Evolutionary conservation across 1,140 invertebrate species (phyloP).

Genomic region (Drosophila nigromelanica): DNA sequence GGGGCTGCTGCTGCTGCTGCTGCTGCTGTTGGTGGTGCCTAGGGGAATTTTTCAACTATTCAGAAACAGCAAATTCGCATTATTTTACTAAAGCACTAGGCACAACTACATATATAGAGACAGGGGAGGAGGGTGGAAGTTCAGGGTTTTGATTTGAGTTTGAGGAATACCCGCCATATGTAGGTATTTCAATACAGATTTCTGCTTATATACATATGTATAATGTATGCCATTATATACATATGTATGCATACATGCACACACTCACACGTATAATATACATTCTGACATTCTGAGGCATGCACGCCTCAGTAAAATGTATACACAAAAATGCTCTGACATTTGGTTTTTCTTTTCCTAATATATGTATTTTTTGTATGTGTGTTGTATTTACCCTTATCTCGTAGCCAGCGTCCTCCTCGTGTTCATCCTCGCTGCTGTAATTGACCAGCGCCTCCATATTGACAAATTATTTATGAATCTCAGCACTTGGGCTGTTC

Average conservation of each 20-base stretch:
- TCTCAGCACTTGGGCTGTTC: conserved; percentile 5
- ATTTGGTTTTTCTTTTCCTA: conserved; percentile 19
- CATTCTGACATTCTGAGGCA: conserved; percentile 33
- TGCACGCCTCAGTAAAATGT: conserved; percentile 45
- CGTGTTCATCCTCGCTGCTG: conserved; percentile 87
- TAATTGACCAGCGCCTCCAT: conserved; percentile 87
- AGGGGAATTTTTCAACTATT: conserved; percentile 83
- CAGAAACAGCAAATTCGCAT: conserved; percentile 84
- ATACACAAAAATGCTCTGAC: conserved; percentile 52
- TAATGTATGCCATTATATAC: not conserved
- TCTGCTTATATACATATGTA: not conserved
- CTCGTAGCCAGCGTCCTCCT: conserved; percentile 80
- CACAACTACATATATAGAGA: conserved; percentile 55
- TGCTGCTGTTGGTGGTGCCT: conserved; percentile 62
- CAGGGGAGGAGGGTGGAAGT: not conserved
- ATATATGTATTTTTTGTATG: conserved; percentile 3
- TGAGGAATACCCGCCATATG: conserved; percentile 16
- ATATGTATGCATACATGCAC: conserved; percentile 1
- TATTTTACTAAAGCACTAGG: conserved; percentile 79
- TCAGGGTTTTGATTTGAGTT: conserved; percentile 24
- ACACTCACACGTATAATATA: conserved; percentile 5
- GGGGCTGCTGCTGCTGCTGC: not conserved
- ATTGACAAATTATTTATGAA: conserved; percentile 3
- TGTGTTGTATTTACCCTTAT: conserved; percentile 76
- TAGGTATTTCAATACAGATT: conserved; percentile 4